Conservation (phyloP, 1,140 invertebrate species). For the Cydia strobilella region DNA sequence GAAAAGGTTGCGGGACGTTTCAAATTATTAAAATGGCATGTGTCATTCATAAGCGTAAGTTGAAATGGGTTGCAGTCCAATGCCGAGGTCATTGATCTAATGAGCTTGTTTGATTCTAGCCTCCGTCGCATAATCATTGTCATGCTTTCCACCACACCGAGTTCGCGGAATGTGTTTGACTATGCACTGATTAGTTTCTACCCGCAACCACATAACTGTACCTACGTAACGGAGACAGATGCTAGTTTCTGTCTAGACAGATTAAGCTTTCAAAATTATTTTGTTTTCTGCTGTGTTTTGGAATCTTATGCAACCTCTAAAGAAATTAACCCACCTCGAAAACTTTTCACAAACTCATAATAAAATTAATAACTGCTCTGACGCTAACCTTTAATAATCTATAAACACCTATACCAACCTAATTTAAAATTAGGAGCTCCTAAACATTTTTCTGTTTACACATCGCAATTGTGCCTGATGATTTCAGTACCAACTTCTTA, state of each 20-base stretch:
- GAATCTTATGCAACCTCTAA: too few species aligned
- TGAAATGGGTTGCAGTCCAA: not conserved
- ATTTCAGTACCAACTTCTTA: conserved; percentile 55
- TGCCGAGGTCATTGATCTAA: not conserved
- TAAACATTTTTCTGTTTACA: too few species aligned
- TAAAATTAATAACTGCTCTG: too few species aligned
- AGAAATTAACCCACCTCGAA: too few species aligned
- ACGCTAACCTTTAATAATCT: too few species aligned
- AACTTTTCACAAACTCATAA: too few species aligned
- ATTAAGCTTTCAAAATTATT: not conserved
- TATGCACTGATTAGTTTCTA: conserved; percentile 26
- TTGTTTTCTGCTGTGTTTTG: conserved; percentile 14
- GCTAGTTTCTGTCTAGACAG: not conserved
- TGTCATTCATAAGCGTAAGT: too few species aligned
- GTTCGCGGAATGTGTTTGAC: conserved; percentile 26
- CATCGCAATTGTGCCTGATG: not conserved
- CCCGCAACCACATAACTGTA: conserved; percentile 17
- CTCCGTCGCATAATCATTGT: conserved; percentile 4
- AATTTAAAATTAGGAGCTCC: too few species aligned
- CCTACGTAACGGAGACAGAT: not conserved
- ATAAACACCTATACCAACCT: too few species aligned
- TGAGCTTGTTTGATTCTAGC: not conserved
- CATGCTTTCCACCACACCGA: not conserved
- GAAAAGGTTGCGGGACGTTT: too few species aligned
- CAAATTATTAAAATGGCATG: too few species aligned